Evolutionary conservation across 1,140 invertebrate species (phyloP).

Genomic region (Drosophila paulistorum): DNA sequence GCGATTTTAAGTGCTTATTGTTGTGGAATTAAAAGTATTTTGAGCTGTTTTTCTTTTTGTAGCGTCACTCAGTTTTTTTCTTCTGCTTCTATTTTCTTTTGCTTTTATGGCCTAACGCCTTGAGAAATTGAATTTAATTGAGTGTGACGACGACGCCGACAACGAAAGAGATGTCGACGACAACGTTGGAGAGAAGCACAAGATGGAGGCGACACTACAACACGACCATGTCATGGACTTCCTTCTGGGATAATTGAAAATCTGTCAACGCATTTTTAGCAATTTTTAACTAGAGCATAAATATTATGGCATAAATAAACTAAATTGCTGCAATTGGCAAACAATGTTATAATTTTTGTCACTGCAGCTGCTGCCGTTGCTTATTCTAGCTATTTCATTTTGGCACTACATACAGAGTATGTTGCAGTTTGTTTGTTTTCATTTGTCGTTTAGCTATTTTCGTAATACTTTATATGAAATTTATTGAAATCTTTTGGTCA

Average conservation of each 20-base stretch:
- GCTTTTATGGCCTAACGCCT: conserved; percentile 48
- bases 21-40: conserved; percentile 68
- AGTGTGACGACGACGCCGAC: conserved; percentile 43
- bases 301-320: conserved; percentile 71
- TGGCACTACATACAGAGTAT: conserved; percentile 53
- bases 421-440: conserved; percentile 10
- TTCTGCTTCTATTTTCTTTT: background rate
- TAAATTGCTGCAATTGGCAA: conserved; percentile 62
- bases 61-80: conserved; percentile 29
- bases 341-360: conserved; percentile 70
- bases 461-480: conserved; percentile 39
- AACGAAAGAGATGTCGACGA: background rate
- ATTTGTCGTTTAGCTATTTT: conserved; percentile 25
- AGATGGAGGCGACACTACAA: too few species aligned
- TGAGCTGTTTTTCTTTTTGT: conserved; percentile 6
- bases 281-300: conserved; percentile 13
- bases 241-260: conserved; percentile 72
- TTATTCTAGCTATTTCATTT: conserved; percentile 14
- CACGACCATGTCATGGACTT: conserved; percentile 32
- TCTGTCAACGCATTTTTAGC: conserved; percentile 71
- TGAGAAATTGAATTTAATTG: conserved; percentile 74
- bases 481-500: conserved; percentile 75
- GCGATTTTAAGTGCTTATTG: conserved; percentile 80
- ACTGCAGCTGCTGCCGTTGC: conserved; percentile 29
- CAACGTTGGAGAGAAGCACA: background rate